Evolutionary conservation across 2,888 invertebrate species (phyloP), one percentile per base, ranked within the genome.

Genomic region (Cordilura impudica): DNA sequence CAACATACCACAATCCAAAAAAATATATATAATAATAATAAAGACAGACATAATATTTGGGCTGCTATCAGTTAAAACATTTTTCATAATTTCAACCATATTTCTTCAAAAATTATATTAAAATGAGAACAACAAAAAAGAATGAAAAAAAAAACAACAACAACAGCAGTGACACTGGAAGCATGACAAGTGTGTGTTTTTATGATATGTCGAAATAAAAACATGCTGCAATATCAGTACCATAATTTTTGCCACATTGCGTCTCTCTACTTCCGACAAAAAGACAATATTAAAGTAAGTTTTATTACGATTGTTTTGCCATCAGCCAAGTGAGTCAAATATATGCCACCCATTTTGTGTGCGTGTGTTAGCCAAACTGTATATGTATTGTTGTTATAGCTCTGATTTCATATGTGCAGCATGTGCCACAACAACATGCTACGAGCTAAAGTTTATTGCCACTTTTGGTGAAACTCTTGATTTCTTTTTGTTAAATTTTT

Each of bases 351-450:
- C 14, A 39, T 35, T 35, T 5, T 12, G 1, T 35, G 35, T 39
- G 10, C 1, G 31, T 39, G n/a, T 39, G 4, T 39, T n/a, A 39
- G n/a, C n/a, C 35, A 39, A 35, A 39, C n/a, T 39, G n/a, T 39
- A 39, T n/a, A n/a, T n/a, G n/a, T 39, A n/a, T 39, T 39, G 35
- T 35, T 39, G 12, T 39, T 39, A 60, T 43, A 14, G 18, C 67
- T 63, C 39, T 56, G 60, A 71, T 39, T 77, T 54, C 49, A 49
- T 18, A 71, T 53, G n/a, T n/a, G n/a, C n/a, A 51, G 67, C 72
- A 72, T 67, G 60, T 77, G 81, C 45, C 74, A 71, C 65, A 74
- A 56, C 77, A 81, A 74, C 81, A 67, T 81, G 81, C 73, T 77
- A 47, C 74, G 73, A 70, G 61, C 63, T 43, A 45, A 72, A 70